A percentile compares a stretch with the other conserved stretches of the same genome.
phyloP scores from a whole-genome alignment of 2,797 vertebrate genomes.

The Syngnathus rostellatus region DNA sequence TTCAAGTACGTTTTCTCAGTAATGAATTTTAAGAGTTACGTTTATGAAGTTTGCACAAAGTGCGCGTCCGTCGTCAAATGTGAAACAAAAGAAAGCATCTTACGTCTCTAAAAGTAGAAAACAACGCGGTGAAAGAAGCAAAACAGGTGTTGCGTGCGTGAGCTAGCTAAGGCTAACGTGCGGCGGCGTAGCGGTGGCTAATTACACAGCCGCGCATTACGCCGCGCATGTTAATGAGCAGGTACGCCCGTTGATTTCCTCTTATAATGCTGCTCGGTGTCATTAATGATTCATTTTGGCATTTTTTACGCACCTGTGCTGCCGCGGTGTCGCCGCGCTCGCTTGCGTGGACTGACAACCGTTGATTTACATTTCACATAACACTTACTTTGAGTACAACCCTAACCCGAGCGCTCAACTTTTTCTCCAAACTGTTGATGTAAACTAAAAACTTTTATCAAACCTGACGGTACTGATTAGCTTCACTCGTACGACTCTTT shows the following conservation, averaged over 20 bases:
- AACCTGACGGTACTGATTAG: background rate
- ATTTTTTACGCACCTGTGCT: slow-evolving; percentile 76
- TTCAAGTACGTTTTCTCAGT: slow-evolving; percentile 59
- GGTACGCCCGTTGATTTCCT: slow-evolving; percentile 79
- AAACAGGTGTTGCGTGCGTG: slow-evolving; percentile 17
- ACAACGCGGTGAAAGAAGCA: background rate
- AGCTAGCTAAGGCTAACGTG: slow-evolving; percentile 37
- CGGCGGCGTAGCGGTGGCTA: slow-evolving; percentile 29
- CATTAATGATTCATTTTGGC: slow-evolving; percentile 80
- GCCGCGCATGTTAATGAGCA: slow-evolving; percentile 78
- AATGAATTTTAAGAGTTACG: slow-evolving; percentile 53
- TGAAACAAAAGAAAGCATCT: background rate
- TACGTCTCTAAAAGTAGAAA: background rate
- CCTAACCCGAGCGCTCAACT: background rate
- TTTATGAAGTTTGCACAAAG: slow-evolving; percentile 73
- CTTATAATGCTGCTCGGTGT: slow-evolving; percentile 80
- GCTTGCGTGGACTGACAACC: slow-evolving; percentile 38
- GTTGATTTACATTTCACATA: slow-evolving; percentile 64
- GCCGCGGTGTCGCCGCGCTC: slow-evolving; percentile 50
- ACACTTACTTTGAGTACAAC: background rate
- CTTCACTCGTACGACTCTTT: background rate
- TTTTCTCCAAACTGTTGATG: background rate
- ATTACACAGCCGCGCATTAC: slow-evolving; percentile 76
- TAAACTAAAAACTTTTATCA: background rate
- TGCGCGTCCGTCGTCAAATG: background rate